These are phyloP conservation scores for Urocitellus parryii DNA, from an alignment of 2,113 vertebrate genomes.

Conservation along the genomic window DNA sequence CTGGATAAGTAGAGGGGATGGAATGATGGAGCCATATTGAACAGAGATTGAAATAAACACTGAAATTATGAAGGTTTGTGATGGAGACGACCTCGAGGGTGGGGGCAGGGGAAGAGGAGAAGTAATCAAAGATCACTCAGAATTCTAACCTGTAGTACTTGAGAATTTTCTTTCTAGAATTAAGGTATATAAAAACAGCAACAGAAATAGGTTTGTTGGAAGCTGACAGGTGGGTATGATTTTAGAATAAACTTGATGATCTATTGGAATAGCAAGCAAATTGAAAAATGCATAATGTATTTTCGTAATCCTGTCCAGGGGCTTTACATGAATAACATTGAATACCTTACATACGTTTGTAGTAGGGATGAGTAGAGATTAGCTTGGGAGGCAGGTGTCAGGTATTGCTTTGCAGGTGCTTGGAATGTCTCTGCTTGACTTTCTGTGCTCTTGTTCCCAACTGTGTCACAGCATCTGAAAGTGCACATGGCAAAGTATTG, in stretches of 20 bases:
- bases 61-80: neutral
- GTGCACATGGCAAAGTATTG: neutral
- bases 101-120: no score
- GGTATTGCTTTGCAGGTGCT: neutral
- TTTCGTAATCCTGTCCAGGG: neutral
- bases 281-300: neutral
- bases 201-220: neutral
- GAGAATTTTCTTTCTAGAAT: conserved; percentile 35
- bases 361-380: neutral
- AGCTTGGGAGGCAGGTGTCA: neutral
- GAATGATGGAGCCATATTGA: neutral
- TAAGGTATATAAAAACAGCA: neutral
- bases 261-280: neutral
- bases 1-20: neutral
- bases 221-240: neutral
- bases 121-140: neutral
- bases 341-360: neutral
- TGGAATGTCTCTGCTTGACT: neutral
- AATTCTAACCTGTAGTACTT: conserved; percentile 27
- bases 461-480: neutral
- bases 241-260: neutral
- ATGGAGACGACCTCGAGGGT: neutral
- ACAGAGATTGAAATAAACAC: neutral
- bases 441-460: neutral
- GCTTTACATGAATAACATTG: neutral